These are phyloP conservation scores for Rhinogobius similis DNA, from an alignment of 2,113 vertebrate species.

Conservation along the genomic window DNA sequence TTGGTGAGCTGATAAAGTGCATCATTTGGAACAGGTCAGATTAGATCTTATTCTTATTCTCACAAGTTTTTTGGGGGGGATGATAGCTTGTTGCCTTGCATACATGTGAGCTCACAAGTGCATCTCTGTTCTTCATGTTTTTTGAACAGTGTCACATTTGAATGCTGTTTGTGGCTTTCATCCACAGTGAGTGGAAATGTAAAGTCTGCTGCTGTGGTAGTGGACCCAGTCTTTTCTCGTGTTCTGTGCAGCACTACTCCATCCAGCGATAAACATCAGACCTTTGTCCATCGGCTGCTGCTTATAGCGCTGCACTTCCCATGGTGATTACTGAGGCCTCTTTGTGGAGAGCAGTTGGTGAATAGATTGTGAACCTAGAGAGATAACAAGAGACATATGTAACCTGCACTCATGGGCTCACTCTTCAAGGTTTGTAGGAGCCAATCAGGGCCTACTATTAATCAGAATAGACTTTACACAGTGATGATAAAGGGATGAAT, in stretches of 20 bases:
- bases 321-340: conserved; percentile 44
- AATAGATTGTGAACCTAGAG: conserved; percentile 53
- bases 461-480: too few relatives aligned
- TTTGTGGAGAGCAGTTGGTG: conserved; percentile 49
- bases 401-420: conserved; percentile 18
- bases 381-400: conserved; percentile 60
- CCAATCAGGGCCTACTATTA: too few relatives aligned
- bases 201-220: conserved; percentile 17
- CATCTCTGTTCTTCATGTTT: background rate
- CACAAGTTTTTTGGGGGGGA: too few relatives aligned
- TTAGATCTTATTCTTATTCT: too few relatives aligned
- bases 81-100: background rate
- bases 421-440: conserved; percentile 43
- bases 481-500: too few relatives aligned
- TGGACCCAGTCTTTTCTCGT: conserved; percentile 12
- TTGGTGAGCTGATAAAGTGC: too few relatives aligned
- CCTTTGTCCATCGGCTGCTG: conserved; percentile 46
- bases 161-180: conserved; percentile 2
- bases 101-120: background rate
- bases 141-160: background rate
- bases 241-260: conserved; percentile 25
- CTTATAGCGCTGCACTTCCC: conserved; percentile 35
- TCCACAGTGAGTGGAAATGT: conserved; percentile 15
- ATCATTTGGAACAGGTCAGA: too few relatives aligned
- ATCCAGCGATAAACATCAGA: conserved; percentile 56